A percentile compares a stretch with the other conserved stretches of the same genome.
These are phyloP conservation scores for Fukomys damarensis DNA, from an alignment of 2,113 vertebrate genomes.

Conservation along the genomic window DNA sequence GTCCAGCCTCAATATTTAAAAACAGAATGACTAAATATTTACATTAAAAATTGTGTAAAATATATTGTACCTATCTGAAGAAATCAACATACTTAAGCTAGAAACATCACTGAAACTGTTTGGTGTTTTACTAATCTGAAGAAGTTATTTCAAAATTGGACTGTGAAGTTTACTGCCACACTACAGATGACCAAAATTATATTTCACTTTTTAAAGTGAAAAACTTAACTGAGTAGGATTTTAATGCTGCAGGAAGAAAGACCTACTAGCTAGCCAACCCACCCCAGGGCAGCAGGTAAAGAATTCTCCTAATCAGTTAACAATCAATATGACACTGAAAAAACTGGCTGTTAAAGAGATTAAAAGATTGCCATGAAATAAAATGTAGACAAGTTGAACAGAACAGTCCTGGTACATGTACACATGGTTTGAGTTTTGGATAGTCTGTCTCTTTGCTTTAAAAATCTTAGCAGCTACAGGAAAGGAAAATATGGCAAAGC, in stretches of 20 bases:
- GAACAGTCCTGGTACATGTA: neutral
- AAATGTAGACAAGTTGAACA: neutral
- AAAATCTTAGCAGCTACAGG: neutral
- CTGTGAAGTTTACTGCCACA: constrained; percentile 8
- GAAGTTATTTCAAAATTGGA: neutral
- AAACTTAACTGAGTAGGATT: neutral
- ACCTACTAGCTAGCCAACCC: neutral
- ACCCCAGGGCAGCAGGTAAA: neutral
- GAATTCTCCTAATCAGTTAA: constrained; percentile 45
- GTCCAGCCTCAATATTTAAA: neutral
- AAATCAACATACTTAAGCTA: neutral
- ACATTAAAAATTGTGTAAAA: constrained; percentile 10
- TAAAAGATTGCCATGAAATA: constrained; percentile 7
- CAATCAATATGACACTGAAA: constrained; percentile 7
- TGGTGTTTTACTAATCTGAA: constrained; percentile 21
- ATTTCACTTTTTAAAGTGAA: constrained; percentile 30
- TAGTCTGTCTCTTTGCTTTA: neutral
- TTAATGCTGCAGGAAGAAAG: neutral
- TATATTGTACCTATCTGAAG: neutral
- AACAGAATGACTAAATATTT: neutral
- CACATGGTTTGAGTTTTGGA: neutral
- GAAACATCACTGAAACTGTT: neutral
- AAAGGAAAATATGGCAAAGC: neutral
- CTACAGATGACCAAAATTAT: neutral
- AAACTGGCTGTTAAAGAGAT: constrained; percentile 38